These are phyloP conservation scores for Salminus brasiliensis DNA, from an alignment of 2,113 vertebrate genomes.

Conservation along the genomic window DNA sequence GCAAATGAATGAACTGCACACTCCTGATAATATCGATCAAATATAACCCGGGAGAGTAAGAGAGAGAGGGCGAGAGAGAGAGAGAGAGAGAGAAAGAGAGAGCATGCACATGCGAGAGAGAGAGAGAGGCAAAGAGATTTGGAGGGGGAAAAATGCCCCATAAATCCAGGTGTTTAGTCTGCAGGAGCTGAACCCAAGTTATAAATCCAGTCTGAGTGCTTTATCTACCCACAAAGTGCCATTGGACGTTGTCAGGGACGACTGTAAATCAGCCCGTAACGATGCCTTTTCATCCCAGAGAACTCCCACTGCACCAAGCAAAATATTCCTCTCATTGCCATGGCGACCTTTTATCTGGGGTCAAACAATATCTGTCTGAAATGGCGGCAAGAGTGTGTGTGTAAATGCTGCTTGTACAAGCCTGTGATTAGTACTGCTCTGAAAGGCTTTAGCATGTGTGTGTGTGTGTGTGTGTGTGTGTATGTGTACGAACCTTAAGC, in stretches of 20 bases:
- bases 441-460: not conserved
- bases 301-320: conserved; percentile 19
- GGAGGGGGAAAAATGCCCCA: conserved; percentile 6
- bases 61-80: conserved; percentile 33
- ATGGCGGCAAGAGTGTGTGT: conserved; percentile 14
- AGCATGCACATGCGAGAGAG: conserved; percentile 2
- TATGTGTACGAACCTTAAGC: conserved; percentile 82
- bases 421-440: not conserved
- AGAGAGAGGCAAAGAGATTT: not conserved
- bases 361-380: conserved; percentile 20
- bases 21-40: conserved; percentile 41
- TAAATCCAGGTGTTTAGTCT: conserved; percentile 26
- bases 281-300: conserved; percentile 10
- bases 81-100: conserved; percentile 13
- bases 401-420: not conserved
- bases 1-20: conserved; percentile 53
- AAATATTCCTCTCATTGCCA: conserved; percentile 29
- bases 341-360: conserved; percentile 25
- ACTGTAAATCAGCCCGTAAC: conserved; percentile 50
- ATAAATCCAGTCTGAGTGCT: conserved; percentile 45
- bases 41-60: not conserved
- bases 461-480: not conserved
- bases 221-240: conserved; percentile 29
- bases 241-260: conserved; percentile 19
- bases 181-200: conserved; percentile 21